Evolutionary conservation across 1,140 invertebrate genomes (phyloP), one percentile per base, ranked within the genome.

Genomic region (Drosophila orena): DNA sequence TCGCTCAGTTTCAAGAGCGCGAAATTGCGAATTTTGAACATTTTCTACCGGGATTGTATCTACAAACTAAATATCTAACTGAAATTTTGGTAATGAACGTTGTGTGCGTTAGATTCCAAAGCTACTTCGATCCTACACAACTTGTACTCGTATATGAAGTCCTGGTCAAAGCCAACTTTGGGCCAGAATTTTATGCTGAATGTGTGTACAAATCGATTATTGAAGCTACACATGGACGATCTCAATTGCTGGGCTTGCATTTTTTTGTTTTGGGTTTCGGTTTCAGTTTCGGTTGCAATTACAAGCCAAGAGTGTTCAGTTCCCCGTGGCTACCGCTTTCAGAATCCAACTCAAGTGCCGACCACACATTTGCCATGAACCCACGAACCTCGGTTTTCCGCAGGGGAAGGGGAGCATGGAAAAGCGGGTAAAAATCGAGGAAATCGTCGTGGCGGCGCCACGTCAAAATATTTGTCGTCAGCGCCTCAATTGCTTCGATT

Each of bases 381-480:
- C 73, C 81, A 52, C 54, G 27, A 43, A 38, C 54, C 3, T 1
- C 15, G 15, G 2, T 43, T 50, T 54, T 30, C 11, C 11, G 10
- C 1, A 3, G 6, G 24, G 40, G 4, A 57, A 53, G 34, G 57
- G 69, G 37, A 50, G 56, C 30, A n/a, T 14, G 40, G 44, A 52
- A 58, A 22, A 49, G 46, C 42, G 58, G 56, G 30, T 7, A 30
- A 30, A 30, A 30, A 8, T 17, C 30, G 30, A 8, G 42, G 54
- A 52, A 64, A 62, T 43, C 49, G 68, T 60, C 46, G 34, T 46
- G 65, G 54, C 62, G 79, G 64, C 81, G 85, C 77, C 77, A 80
- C 77, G 84, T 90, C 84, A 89, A 77, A 89, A 89, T 89, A 89
- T 89, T 89, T 89, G 84, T 89, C 84, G 72, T 89, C 76, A 84